These are phyloP conservation scores for Branchellion lobata DNA, from an alignment of 2,888 invertebrate genomes.

Conservation along the genomic window DNA sequence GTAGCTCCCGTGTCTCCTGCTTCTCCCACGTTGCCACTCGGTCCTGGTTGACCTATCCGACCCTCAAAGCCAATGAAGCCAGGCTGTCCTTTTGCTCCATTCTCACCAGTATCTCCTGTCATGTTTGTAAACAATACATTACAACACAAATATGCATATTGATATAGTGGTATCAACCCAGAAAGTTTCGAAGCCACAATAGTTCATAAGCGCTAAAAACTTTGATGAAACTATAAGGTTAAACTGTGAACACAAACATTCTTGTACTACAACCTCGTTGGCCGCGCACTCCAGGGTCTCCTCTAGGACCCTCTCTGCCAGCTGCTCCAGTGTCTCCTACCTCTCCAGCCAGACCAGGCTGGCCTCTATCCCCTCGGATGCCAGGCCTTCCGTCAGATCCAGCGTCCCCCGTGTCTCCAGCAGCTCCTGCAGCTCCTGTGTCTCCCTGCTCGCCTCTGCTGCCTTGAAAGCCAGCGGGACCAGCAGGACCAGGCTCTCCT, in stretches of 20 bases:
- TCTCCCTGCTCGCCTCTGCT: slow-evolving; percentile 42
- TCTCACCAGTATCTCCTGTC: neutral
- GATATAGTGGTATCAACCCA: too few relatives aligned
- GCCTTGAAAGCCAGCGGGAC: slow-evolving; percentile 36
- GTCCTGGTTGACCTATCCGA: slow-evolving; percentile 36
- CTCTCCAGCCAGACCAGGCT: slow-evolving; percentile 39
- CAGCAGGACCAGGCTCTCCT: slow-evolving; percentile 3
- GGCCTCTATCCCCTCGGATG: slow-evolving; percentile 32
- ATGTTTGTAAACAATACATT: neutral
- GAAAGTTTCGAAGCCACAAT: slow-evolving; percentile 1
- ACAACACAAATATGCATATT: too few relatives aligned
- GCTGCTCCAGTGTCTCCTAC: slow-evolving; percentile 42
- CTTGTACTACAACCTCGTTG: too few relatives aligned
- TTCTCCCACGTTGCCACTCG: slow-evolving; percentile 42
- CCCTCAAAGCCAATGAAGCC: slow-evolving; percentile 43
- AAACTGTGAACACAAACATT: too few relatives aligned
- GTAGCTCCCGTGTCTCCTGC: slow-evolving; percentile 58
- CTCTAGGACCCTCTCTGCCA: too few relatives aligned
- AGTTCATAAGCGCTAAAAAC: neutral
- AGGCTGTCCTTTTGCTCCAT: slow-evolving; percentile 41
- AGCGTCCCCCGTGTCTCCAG: slow-evolving; percentile 41
- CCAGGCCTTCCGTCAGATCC: slow-evolving; percentile 43
- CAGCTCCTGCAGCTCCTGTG: slow-evolving; percentile 35
- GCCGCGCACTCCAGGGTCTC: too few relatives aligned
- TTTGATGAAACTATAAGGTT: too few relatives aligned